Conservation (phyloP, 2,113 vertebrate genomes). For the Taxidea taxus region DNA sequence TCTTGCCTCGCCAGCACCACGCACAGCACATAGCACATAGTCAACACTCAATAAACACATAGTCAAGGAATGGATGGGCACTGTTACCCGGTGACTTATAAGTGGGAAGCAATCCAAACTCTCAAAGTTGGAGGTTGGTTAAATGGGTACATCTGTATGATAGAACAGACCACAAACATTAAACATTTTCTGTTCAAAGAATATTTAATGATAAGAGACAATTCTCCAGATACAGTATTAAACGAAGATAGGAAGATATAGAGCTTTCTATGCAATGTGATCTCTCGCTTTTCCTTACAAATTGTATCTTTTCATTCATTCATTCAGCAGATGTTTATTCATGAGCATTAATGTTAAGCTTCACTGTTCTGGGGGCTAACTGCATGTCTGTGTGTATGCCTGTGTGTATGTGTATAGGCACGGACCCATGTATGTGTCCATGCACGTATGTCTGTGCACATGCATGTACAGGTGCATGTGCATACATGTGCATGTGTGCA, state of each 20-base stretch:
- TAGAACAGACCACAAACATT: too few species aligned
- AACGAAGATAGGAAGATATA: not conserved
- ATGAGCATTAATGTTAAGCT: accelerated
- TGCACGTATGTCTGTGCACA: not conserved
- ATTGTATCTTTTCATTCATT: not conserved
- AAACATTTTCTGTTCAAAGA: not conserved
- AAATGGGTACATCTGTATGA: not conserved
- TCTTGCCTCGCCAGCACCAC: not conserved
- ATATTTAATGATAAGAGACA: not conserved
- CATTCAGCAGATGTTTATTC: not conserved
- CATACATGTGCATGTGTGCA: too few species aligned
- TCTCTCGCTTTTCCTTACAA: not conserved
- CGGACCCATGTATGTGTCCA: accelerated
- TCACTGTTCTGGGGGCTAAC: not conserved
- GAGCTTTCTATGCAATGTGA: not conserved
- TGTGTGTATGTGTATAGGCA: not conserved
- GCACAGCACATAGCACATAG: accelerated
- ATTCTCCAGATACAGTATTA: not conserved
- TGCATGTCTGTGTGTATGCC: accelerated
- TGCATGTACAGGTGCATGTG: accelerated
- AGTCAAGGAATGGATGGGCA: accelerated
- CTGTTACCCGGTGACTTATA: accelerated
- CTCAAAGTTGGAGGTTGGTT: not conserved
- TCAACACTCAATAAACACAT: accelerated
- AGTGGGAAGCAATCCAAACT: not conserved